These are phyloP conservation scores for Diachrysia chrysitis DNA, from an alignment of 2,888 invertebrate species.

Conservation along the genomic window DNA sequence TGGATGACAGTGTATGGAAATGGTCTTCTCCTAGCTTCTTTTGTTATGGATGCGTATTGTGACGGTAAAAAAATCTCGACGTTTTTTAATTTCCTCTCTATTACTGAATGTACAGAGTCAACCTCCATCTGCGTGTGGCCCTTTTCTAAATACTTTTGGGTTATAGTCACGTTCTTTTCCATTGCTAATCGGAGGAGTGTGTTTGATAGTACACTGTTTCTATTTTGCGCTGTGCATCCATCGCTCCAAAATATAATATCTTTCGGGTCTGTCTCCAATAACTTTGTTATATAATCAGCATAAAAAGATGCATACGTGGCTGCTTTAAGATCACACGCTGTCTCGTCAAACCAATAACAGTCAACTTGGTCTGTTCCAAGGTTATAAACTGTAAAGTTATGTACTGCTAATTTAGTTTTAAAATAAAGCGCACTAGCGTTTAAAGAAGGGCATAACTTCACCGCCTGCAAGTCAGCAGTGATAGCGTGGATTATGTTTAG, in stretches of 20 bases:
- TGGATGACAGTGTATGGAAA: background rate
- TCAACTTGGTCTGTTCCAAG: slow-evolving; percentile 47
- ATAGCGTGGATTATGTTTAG: slow-evolving; percentile 46
- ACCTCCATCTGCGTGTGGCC: slow-evolving; percentile 58
- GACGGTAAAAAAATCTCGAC: slow-evolving; percentile 34
- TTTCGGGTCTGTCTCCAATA: slow-evolving; percentile 41
- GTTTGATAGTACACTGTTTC: slow-evolving; percentile 56
- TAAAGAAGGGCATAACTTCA: slow-evolving; percentile 59
- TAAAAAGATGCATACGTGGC: slow-evolving; percentile 58
- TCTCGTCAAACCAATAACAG: slow-evolving; percentile 62
- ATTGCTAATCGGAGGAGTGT: slow-evolving; percentile 52
- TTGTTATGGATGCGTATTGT: background rate
- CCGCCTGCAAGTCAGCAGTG: slow-evolving; percentile 59
- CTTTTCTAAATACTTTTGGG: slow-evolving; percentile 59
- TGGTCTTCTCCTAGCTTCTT: background rate
- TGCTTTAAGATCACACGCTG: slow-evolving; percentile 54
- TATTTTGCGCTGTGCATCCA: slow-evolving; percentile 61
- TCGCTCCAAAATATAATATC: slow-evolving; percentile 58
- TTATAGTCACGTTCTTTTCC: slow-evolving; percentile 42
- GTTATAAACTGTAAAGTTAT: slow-evolving; percentile 62
- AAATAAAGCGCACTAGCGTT: slow-evolving; percentile 62
- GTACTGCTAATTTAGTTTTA: slow-evolving; percentile 62
- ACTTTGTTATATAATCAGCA: slow-evolving; percentile 53
- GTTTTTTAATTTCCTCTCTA: slow-evolving; percentile 68
- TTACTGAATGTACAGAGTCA: slow-evolving; percentile 64